phyloP scores from a whole-genome alignment of 2,797 vertebrate species.

The Poecilia wingei region DNA sequence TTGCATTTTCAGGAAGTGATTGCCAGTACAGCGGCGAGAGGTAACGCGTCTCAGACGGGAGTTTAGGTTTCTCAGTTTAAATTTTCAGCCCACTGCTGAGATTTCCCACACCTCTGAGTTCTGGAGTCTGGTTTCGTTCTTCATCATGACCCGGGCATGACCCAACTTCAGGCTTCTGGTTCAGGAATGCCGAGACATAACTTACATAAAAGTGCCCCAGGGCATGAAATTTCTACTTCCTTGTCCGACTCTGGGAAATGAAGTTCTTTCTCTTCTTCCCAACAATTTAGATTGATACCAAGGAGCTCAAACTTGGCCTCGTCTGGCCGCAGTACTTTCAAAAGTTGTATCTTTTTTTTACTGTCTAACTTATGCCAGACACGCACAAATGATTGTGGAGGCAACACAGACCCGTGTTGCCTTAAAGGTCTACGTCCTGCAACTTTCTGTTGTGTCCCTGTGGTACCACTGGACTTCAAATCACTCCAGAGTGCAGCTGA shows the following conservation, averaged over 20 bases:
- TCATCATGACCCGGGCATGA: not conserved
- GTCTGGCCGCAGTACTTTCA: not conserved
- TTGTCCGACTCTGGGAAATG: not conserved
- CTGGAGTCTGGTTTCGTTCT: not conserved
- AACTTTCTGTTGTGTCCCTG: not conserved
- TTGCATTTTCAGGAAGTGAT: not conserved
- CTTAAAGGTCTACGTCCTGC: not conserved
- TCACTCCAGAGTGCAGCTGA: not conserved
- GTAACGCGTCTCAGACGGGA: not conserved
- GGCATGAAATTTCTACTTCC: not conserved
- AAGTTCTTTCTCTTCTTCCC: not conserved
- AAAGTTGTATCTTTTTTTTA: not conserved
- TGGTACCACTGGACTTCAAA: not conserved
- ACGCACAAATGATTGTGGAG: not conserved
- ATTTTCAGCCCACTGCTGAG: not conserved
- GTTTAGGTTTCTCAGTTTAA: not conserved
- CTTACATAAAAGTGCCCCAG: not conserved
- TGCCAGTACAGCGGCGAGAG: not conserved
- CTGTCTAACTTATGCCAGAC: not conserved
- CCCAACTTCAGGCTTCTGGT: not conserved
- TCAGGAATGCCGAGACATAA: not conserved
- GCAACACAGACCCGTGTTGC: not conserved
- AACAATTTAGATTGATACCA: not conserved
- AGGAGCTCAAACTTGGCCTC: not conserved
- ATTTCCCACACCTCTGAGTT: not conserved